These are phyloP conservation scores for Lineus longissimus DNA, from an alignment of 1,140 invertebrate species.

Conservation along the genomic window DNA sequence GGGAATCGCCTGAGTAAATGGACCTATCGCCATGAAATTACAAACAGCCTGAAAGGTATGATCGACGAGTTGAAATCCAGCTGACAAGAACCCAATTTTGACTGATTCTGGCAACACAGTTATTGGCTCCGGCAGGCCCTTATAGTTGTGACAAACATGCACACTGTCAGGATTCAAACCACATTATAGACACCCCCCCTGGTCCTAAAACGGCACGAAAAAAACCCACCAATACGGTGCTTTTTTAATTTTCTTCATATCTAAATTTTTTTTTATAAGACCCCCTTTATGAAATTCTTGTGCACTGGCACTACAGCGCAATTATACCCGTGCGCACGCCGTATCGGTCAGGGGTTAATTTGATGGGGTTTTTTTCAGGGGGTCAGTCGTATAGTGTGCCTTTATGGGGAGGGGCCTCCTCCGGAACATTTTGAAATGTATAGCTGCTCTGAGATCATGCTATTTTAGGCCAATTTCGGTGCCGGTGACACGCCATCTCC, in stretches of 20 bases:
- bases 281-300: too few relatives aligned
- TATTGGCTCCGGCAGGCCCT: not conserved
- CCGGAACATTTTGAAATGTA: not conserved
- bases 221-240: too few relatives aligned
- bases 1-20: slow-evolving; percentile 2
- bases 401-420: not conserved
- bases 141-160: not conserved
- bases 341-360: too few relatives aligned
- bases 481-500: not conserved
- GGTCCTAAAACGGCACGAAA: too few relatives aligned
- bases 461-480: not conserved
- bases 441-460: not conserved
- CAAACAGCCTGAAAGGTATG: slow-evolving; percentile 3
- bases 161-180: not conserved
- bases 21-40: not conserved
- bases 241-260: too few relatives aligned
- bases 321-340: too few relatives aligned
- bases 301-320: too few relatives aligned
- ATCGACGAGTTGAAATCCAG: not conserved
- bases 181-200: not conserved
- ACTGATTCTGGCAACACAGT: not conserved
- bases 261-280: too few relatives aligned
- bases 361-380: not conserved
- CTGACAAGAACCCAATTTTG: not conserved
- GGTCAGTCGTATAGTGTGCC: not conserved